Conservation (phyloP, 2,888 invertebrate species). For the Malachius bipustulatus region DNA sequence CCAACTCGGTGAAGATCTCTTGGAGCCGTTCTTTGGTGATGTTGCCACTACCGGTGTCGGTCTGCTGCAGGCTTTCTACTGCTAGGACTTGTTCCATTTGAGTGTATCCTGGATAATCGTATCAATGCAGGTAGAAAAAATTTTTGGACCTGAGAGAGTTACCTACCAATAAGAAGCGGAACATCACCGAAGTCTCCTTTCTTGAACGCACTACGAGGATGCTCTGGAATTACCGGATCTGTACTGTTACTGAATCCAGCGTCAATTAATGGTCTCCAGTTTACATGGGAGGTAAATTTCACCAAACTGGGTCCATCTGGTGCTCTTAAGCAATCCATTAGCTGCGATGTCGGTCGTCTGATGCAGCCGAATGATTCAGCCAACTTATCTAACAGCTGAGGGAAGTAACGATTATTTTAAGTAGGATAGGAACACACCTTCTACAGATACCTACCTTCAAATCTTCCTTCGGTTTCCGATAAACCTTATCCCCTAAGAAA, state of each 20-base stretch:
- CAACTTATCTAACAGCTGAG: slow-evolving; percentile 53
- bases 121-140: no score
- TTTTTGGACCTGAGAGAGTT: no score
- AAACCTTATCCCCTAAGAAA: slow-evolving; percentile 48
- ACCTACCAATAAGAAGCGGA: slow-evolving; percentile 53
- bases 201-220: slow-evolving; percentile 51
- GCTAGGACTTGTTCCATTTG: slow-evolving; percentile 68
- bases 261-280: slow-evolving; percentile 66
- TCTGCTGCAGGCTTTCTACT: slow-evolving; percentile 39
- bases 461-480: slow-evolving; percentile 52
- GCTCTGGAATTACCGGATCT: slow-evolving; percentile 52
- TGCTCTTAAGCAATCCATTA: slow-evolving; percentile 58
- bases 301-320: slow-evolving; percentile 49
- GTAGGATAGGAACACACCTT: no score
- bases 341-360: slow-evolving; percentile 50
- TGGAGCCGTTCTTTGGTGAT: slow-evolving; percentile 43
- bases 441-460: no score
- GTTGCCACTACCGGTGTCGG: slow-evolving; percentile 49
- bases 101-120: no score
- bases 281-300: slow-evolving; percentile 41
- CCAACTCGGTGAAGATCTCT: slow-evolving; percentile 49
- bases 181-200: slow-evolving; percentile 52
- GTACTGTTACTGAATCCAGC: slow-evolving; percentile 52
- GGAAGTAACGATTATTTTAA: no score
- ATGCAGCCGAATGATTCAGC: slow-evolving; percentile 57